Evolutionary conservation across 1,140 invertebrate genomes (phyloP).

Genomic region (Drosophila insularis): DNA sequence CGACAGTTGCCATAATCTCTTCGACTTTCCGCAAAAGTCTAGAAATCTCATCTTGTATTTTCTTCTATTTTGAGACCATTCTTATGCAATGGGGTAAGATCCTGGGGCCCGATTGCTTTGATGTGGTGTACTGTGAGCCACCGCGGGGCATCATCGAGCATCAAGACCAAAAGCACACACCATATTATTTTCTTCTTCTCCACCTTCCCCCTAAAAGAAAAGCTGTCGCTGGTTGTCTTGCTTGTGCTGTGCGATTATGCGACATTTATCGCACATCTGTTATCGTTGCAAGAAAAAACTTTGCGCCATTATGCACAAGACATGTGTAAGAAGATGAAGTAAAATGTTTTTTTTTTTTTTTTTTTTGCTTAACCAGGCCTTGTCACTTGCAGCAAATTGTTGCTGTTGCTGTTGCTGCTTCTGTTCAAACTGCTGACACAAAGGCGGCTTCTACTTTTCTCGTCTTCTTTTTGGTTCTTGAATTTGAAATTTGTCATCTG

Average conservation of each 20-base stretch:
- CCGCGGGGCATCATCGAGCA: constrained; percentile 30
- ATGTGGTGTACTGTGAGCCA: constrained; percentile 34
- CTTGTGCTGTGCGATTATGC: constrained; percentile 42
- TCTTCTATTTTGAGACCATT: constrained; percentile 14
- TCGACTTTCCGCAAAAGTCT: not conserved
- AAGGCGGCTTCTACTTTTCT: not conserved
- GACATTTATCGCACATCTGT: constrained; percentile 53
- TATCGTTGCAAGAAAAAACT: constrained; percentile 16
- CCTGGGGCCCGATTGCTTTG: constrained; percentile 32
- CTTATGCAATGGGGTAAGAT: constrained; percentile 48
- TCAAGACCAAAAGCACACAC: not conserved
- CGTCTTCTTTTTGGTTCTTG: too few species aligned
- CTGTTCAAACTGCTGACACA: constrained; percentile 4
- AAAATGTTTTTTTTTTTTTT: not conserved
- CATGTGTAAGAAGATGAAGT: constrained; percentile 30
- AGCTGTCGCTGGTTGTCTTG: constrained; percentile 4
- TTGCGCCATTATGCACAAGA: constrained; percentile 34
- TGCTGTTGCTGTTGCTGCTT: not conserved
- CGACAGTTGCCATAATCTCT: constrained; percentile 19
- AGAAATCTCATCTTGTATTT: not conserved
- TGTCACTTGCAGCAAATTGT: constrained; percentile 39
- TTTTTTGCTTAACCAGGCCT: constrained; percentile 15
- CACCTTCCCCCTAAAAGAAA: not conserved
- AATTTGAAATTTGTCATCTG: constrained; percentile 22
- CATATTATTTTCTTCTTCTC: not conserved